A percentile compares a stretch with the other conserved stretches of the same genome.
Conservation (phyloP, 2,888 invertebrate species). For the Protonemura montana region DNA sequence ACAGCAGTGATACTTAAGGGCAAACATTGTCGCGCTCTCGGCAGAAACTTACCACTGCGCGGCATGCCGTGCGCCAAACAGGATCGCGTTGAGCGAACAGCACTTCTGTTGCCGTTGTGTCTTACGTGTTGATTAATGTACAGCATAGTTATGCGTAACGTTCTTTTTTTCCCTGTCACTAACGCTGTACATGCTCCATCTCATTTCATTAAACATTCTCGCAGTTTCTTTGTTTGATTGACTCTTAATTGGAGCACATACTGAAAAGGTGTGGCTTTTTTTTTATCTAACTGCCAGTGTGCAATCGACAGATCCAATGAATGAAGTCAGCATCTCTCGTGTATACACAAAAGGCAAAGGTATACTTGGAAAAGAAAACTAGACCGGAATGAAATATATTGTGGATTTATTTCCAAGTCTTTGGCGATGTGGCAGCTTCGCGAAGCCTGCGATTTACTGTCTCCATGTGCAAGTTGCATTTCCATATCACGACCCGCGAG, state of each 20-base stretch:
- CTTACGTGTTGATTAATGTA: neutral
- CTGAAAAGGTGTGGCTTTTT: neutral
- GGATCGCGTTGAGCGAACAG: neutral
- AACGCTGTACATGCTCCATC: neutral
- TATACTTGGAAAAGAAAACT: neutral
- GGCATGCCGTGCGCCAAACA: neutral
- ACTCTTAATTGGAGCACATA: neutral
- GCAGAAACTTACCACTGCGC: too few relatives aligned
- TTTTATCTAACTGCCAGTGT: neutral
- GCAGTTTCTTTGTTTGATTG: conserved; percentile 3
- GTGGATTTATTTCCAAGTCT: neutral
- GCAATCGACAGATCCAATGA: neutral
- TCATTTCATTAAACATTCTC: neutral
- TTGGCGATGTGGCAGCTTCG: neutral
- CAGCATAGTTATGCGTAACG: neutral
- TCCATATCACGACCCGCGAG: neutral
- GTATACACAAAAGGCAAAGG: neutral
- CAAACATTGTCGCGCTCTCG: neutral
- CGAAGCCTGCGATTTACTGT: neutral
- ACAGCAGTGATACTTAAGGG: neutral
- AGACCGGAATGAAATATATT: neutral
- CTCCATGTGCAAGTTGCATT: neutral
- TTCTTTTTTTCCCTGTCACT: neutral
- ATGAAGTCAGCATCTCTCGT: neutral
- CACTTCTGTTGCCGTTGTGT: neutral